phyloP scores from a whole-genome alignment of 2,797 vertebrate genomes.

The Apogon talboti region DNA sequence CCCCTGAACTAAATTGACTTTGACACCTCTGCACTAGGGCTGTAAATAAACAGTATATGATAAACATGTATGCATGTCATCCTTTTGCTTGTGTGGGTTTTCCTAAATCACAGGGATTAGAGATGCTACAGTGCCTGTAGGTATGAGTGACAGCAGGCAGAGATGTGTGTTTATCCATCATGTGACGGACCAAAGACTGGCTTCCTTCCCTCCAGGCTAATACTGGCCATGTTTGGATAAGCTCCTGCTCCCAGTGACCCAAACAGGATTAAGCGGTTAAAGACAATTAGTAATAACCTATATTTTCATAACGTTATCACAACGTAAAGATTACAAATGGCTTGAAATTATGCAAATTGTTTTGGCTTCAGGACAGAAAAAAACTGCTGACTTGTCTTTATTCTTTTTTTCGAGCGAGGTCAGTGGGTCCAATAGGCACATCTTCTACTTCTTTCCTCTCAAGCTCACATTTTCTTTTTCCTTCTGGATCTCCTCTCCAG shows the following conservation, averaged over 20 bases:
- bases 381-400: constrained; percentile 41
- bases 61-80: not conserved
- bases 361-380: constrained; percentile 22
- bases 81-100: constrained; percentile 13
- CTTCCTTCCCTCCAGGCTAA: constrained; percentile 33
- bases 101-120: constrained; percentile 3
- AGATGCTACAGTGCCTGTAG: constrained; percentile 3
- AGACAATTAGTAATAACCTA: constrained; percentile 64
- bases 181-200: constrained; percentile 38
- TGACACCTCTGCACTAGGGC: not conserved
- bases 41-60: not conserved
- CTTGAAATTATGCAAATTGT: constrained; percentile 41
- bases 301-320: constrained; percentile 34
- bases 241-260: constrained; percentile 36
- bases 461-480: constrained; percentile 52
- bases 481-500: constrained; percentile 23
- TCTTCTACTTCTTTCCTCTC: constrained; percentile 36
- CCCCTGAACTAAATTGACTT: too few species aligned
- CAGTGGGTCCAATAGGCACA: constrained; percentile 61
- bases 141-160: constrained; percentile 9
- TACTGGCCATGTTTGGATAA: constrained; percentile 37
- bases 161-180: constrained; percentile 23
- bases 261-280: constrained; percentile 54
- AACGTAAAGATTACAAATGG: constrained; percentile 46
- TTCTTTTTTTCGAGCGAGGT: constrained; percentile 57